phyloP scores from a whole-genome alignment of 1,140 invertebrate species.

The Drosophila pseudoobscura region DNA sequence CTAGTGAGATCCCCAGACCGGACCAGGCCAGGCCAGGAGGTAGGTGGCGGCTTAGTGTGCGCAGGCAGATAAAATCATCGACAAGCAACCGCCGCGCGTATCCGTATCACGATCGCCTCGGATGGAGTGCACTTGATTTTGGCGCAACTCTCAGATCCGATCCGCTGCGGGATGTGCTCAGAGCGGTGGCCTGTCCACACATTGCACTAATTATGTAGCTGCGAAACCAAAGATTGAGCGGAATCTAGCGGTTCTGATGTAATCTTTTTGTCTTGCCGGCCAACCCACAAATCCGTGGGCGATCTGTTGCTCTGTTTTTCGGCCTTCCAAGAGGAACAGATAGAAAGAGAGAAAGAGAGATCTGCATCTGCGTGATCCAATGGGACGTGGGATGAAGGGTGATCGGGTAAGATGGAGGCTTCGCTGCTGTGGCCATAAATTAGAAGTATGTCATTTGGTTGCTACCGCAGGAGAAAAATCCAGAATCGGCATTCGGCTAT shows the following conservation, averaged over 20 bases:
- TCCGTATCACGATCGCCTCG: conserved; percentile 54
- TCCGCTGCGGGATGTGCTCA: conserved; percentile 24
- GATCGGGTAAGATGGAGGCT: conserved; percentile 21
- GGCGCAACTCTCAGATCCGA: conserved; percentile 1
- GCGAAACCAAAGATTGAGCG: not conserved
- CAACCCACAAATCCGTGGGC: conserved; percentile 62
- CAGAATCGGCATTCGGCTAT: conserved; percentile 62
- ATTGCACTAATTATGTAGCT: conserved; percentile 77
- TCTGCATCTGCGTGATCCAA: conserved; percentile 28
- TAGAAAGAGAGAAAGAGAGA: not conserved
- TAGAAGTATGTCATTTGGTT: conserved; percentile 78
- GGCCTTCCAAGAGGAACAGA: not conserved
- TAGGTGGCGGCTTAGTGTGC: conserved; percentile 29
- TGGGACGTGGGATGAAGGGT: conserved; percentile 1
- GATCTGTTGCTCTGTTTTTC: conserved; percentile 33
- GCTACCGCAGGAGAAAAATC: conserved; percentile 59
- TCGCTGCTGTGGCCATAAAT: conserved; percentile 65
- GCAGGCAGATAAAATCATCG: conserved; percentile 68
- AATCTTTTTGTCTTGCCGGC: conserved; percentile 47
- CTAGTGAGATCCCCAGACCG: too few species aligned
- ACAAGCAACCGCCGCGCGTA: conserved; percentile 58
- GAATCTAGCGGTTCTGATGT: conserved; percentile 61
- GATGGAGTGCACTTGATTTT: conserved; percentile 33
- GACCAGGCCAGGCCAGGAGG: not conserved
- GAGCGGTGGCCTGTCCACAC: conserved; percentile 67